Percentiles rank a stretch among this genome's conserved stretches.
These are phyloP conservation scores for Hippocampus zosterae DNA, from an alignment of 2,113 vertebrate species.

Conservation along the genomic window DNA sequence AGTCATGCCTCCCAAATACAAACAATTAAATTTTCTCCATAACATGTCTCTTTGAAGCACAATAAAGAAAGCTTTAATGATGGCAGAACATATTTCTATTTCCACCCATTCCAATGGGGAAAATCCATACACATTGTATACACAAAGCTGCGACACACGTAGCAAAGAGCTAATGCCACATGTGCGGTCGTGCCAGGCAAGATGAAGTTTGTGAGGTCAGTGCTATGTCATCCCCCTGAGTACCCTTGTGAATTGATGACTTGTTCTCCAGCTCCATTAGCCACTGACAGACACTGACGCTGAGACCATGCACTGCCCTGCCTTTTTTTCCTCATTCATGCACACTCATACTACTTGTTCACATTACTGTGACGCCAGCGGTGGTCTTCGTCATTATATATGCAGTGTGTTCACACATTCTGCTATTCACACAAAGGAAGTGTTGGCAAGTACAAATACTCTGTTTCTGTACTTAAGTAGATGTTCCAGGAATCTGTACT, in stretches of 20 bases:
- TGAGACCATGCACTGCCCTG: not conserved
- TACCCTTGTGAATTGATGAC: constrained; percentile 36
- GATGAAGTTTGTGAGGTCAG: constrained; percentile 37
- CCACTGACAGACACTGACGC: not conserved
- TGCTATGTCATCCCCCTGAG: constrained; percentile 42
- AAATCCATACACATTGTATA: not conserved
- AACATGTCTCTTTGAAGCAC: too few species aligned
- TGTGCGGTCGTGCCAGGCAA: constrained; percentile 21
- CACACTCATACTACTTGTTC: not conserved
- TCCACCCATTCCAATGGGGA: not conserved
- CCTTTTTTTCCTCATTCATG: not conserved
- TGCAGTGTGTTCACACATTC: not conserved
- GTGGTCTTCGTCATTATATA: not conserved
- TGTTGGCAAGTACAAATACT: not conserved
- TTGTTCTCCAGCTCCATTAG: constrained; percentile 36
- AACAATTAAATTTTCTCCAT: too few species aligned
- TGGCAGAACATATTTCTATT: not conserved
- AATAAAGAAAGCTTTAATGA: too few species aligned
- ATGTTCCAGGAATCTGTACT: too few species aligned
- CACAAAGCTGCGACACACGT: not conserved
- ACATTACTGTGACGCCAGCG: not conserved
- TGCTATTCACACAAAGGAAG: not conserved
- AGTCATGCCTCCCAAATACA: too few species aligned
- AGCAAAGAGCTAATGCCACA: not conserved
- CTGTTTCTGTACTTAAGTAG: too few species aligned